Conservation (phyloP, 2,888 invertebrate species). For the Xanthorhoe designata region DNA sequence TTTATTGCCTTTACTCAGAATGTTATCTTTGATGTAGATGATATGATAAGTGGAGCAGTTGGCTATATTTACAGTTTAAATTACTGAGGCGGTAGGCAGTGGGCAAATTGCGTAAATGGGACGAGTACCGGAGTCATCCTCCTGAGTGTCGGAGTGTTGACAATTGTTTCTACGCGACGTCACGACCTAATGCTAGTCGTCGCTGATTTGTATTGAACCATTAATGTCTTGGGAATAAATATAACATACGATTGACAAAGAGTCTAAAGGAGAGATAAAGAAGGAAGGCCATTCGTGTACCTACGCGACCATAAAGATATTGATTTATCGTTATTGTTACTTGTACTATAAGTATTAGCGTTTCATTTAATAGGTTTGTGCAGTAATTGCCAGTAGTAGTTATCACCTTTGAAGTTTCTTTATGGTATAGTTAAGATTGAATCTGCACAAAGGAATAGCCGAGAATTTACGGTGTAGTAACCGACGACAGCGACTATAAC, state of each 20-base stretch:
- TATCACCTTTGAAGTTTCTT: constrained; percentile 11
- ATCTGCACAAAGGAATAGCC: constrained; percentile 22
- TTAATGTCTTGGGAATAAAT: constrained; percentile 47
- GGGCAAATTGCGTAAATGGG: constrained; percentile 65
- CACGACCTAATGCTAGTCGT: constrained; percentile 41
- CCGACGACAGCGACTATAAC: constrained; percentile 4
- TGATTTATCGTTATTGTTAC: constrained; percentile 35
- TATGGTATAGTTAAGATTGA: constrained; percentile 7
- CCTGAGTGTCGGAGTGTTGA: constrained; percentile 44
- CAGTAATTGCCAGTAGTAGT: constrained; percentile 11
- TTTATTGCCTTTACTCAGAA: constrained; percentile 31
- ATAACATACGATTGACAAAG: constrained; percentile 32
- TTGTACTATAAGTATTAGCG: constrained; percentile 17
- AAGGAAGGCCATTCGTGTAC: constrained; percentile 40
- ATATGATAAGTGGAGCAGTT: constrained; percentile 57
- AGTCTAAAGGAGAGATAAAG: constrained; percentile 36
- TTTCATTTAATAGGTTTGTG: constrained; percentile 24
- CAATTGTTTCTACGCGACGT: constrained; percentile 44
- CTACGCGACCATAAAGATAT: constrained; percentile 40
- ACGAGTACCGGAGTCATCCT: constrained; percentile 54
- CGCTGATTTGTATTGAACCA: constrained; percentile 55
- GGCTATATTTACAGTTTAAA: constrained; percentile 59
- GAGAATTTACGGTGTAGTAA: constrained; percentile 15
- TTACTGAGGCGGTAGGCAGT: constrained; percentile 60
- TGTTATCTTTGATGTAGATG: constrained; percentile 58